Percentiles rank a stretch among this genome's conserved stretches.
These are phyloP conservation scores for Salpingus planirostris DNA, from an alignment of 2,888 invertebrate species.

Conservation along the genomic window DNA sequence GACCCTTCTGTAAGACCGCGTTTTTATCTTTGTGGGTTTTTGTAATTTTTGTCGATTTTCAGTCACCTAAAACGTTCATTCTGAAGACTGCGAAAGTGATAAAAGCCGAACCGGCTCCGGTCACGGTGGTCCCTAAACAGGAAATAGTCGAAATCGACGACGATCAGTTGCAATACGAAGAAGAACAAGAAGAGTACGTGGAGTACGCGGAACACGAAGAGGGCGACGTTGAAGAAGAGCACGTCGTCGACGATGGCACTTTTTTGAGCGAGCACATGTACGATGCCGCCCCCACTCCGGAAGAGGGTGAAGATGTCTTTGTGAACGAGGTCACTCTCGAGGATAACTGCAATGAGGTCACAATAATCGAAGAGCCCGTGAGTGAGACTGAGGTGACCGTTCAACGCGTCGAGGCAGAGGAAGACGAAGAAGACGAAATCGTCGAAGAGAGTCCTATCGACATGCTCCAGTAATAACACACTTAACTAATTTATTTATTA, in stretches of 20 bases:
- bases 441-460: conserved; percentile 6
- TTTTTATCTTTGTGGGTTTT: neutral
- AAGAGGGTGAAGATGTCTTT: conserved; percentile 28
- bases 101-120: conserved; percentile 23
- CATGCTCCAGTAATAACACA: conserved; percentile 13
- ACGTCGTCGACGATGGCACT: conserved; percentile 23
- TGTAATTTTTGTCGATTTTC: neutral
- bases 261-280: conserved; percentile 33
- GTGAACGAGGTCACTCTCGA: conserved; percentile 40
- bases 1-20: conserved; percentile 5
- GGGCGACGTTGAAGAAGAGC: conserved; percentile 16
- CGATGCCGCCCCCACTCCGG: conserved; percentile 25
- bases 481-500: conserved; percentile 16
- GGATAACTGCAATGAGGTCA: conserved; percentile 33
- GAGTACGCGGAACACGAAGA: conserved; percentile 15
- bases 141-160: conserved; percentile 18
- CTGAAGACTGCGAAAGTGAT: conserved; percentile 24
- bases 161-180: conserved; percentile 14
- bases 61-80: conserved; percentile 23
- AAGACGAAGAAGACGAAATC: conserved; percentile 7
- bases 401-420: conserved; percentile 5
- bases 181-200: conserved; percentile 16
- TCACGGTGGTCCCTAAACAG: conserved; percentile 7
- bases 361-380: no score
- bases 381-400: conserved; percentile 24